Percentiles rank a stretch among this genome's conserved stretches.
Conservation (phyloP, 2,113 vertebrate genomes). For the Synodontis membranacea region DNA sequence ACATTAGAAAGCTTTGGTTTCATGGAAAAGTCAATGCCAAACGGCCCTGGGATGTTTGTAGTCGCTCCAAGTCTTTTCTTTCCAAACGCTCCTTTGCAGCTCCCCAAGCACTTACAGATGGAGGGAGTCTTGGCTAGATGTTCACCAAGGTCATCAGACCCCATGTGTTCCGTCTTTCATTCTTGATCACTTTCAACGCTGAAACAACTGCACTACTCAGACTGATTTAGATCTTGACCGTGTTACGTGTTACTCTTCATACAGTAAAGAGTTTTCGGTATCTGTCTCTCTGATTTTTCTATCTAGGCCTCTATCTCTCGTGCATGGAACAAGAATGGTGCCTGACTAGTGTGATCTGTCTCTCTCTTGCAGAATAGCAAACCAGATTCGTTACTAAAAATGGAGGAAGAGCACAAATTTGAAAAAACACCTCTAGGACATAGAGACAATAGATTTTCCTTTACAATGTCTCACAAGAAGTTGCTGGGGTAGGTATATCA, state of each 20-base stretch:
- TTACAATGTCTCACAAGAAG: conserved; percentile 92
- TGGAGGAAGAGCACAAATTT: conserved; percentile 94
- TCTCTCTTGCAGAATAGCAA: conserved; percentile 91
- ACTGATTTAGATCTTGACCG: background rate
- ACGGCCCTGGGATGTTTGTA: conserved; percentile 67
- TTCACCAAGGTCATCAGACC: conserved; percentile 62
- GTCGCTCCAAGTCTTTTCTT: conserved; percentile 59
- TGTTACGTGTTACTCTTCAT: background rate
- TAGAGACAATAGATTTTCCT: conserved; percentile 94
- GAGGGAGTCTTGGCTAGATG: conserved; percentile 59
- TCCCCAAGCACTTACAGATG: conserved; percentile 70
- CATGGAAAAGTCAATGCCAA: conserved; percentile 68
- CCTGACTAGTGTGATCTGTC: conserved; percentile 19
- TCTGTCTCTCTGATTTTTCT: background rate
- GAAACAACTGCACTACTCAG: conserved; percentile 25
- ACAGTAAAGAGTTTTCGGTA: background rate
- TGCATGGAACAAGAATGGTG: background rate
- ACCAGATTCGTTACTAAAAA: conserved; percentile 95
- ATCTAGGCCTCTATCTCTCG: background rate
- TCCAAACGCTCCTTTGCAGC: conserved; percentile 56
- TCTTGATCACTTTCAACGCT: conserved; percentile 45
- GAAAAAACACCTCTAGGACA: conserved; percentile 83
- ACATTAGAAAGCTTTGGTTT: conserved; percentile 67
- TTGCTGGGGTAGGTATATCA: conserved; percentile 80
- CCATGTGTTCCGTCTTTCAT: conserved; percentile 53